These are phyloP conservation scores for Corvus cornix DNA, from an alignment of 2,113 vertebrate species.

Conservation along the genomic window DNA sequence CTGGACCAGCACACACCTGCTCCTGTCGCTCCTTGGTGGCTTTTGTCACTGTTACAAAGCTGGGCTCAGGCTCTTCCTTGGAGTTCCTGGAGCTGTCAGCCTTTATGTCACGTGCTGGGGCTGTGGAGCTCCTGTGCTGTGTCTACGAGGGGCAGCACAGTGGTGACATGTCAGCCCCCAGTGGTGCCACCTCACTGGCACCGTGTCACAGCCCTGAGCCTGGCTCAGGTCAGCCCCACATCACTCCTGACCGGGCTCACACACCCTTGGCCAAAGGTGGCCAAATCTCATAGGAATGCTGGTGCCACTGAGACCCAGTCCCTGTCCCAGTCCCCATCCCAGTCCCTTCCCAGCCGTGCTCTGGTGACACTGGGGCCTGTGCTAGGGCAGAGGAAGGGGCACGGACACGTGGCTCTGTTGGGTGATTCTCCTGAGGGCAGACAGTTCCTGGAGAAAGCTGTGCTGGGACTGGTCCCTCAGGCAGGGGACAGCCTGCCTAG, in stretches of 20 bases:
- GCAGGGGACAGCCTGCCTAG: not conserved
- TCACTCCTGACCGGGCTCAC: accelerated
- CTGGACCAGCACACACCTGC: not conserved
- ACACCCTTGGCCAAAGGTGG: not conserved
- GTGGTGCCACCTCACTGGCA: not conserved
- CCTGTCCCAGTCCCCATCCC: not conserved
- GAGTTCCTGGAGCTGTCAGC: not conserved
- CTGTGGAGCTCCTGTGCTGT: not conserved
- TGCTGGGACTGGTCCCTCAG: not conserved
- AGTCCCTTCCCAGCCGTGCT: not conserved
- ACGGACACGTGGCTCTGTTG: accelerated
- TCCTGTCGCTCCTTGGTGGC: not conserved
- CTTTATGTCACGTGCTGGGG: not conserved
- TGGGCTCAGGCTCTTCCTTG: not conserved
- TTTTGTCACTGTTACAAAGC: not conserved
- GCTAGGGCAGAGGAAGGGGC: not conserved
- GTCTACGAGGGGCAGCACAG: not conserved
- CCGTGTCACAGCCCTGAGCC: not conserved
- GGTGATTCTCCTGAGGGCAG: not conserved
- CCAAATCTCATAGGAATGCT: not conserved
- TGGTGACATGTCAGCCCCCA: not conserved
- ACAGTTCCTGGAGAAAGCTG: not conserved
- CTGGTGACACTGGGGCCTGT: not conserved
- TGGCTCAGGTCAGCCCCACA: not conserved
- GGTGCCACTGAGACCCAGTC: not conserved